These are phyloP conservation scores for Perca schrenkii DNA, from an alignment of 2,113 vertebrate genomes.

Conservation along the genomic window DNA sequence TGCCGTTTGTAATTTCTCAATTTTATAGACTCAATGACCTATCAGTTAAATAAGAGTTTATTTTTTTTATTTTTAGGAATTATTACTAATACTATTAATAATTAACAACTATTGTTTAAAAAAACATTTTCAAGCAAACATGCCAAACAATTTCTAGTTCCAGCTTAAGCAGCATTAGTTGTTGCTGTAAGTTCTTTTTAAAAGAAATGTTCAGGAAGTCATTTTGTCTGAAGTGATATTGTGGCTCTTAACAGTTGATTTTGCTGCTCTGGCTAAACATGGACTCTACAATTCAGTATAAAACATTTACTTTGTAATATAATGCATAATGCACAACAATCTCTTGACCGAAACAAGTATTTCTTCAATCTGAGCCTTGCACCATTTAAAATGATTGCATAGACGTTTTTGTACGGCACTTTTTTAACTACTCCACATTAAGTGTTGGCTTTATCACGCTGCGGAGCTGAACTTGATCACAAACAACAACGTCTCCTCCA, in stretches of 20 bases:
- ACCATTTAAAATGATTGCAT: conserved; percentile 64
- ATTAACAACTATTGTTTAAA: too few relatives aligned
- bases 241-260: neutral
- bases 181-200: neutral
- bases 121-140: too few relatives aligned
- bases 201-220: neutral
- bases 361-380: neutral
- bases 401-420: conserved; percentile 11
- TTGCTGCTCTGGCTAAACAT: neutral
- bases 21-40: too few relatives aligned
- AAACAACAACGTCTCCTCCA: conserved; percentile 3
- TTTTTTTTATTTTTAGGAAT: too few relatives aligned
- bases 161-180: neutral
- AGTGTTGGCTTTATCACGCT: conserved; percentile 15
- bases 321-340: neutral
- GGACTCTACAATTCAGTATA: neutral
- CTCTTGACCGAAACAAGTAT: conserved; percentile 18
- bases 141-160: too few relatives aligned
- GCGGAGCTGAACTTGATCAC: neutral
- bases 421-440: neutral
- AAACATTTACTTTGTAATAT: conserved; percentile 6
- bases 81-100: too few relatives aligned
- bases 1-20: too few relatives aligned
- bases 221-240: neutral
- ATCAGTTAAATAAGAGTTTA: too few relatives aligned